Evolutionary conservation across 2,888 invertebrate genomes (phyloP).

Genomic region (Caprella mutica): DNA sequence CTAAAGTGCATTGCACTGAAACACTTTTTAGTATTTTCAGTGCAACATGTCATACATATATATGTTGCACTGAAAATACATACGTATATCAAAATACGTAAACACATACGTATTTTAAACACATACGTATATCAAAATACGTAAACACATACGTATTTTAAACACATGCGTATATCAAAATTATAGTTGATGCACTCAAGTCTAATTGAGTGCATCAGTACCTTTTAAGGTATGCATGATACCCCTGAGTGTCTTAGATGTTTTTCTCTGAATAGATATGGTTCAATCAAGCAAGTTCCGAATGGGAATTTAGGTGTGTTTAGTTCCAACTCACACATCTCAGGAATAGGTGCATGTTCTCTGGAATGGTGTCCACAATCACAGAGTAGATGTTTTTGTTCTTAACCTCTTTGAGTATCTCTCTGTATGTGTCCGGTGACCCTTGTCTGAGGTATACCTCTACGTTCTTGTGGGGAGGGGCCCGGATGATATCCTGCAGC

Average conservation of each 20-base stretch:
- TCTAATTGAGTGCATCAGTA: background rate
- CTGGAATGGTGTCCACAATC: constrained; percentile 42
- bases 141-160: too few species aligned
- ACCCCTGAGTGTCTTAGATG: too few species aligned
- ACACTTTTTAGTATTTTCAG: background rate
- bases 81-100: background rate
- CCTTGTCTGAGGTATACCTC: constrained; percentile 43
- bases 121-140: too few species aligned
- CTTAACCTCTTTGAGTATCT: constrained; percentile 43
- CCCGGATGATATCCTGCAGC: constrained; percentile 67
- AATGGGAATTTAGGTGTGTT: too few species aligned
- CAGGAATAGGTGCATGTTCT: constrained; percentile 41
- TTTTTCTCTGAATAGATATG: too few species aligned
- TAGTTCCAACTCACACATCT: constrained; percentile 43
- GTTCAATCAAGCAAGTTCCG: too few species aligned
- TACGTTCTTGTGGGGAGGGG: constrained; percentile 49
- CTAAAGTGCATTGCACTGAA: background rate
- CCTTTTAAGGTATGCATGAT: too few species aligned
- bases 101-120: too few species aligned
- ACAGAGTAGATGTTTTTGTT: constrained; percentile 42
- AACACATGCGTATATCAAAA: too few species aligned
- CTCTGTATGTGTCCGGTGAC: constrained; percentile 40
- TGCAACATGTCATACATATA: background rate
- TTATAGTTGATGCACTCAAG: too few species aligned
- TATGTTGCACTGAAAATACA: background rate